phyloP scores from a whole-genome alignment of 2,113 vertebrate species.

The Brachyistius frenatus region DNA sequence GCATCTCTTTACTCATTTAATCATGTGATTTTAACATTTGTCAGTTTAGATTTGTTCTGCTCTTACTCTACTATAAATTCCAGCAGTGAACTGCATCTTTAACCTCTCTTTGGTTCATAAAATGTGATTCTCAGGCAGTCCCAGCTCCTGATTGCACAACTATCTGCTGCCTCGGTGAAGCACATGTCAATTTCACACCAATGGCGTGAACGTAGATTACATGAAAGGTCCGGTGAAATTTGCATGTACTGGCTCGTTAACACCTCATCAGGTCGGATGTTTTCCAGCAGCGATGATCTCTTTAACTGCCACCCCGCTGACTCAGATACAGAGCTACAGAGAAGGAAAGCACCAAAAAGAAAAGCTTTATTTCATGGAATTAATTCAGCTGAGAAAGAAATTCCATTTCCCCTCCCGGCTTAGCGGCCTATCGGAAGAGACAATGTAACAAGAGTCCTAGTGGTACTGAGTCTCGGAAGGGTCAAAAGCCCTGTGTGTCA shows the following conservation, averaged over 20 bases:
- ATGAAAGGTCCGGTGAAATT: not conserved
- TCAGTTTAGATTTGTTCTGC: not conserved
- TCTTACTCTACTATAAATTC: not conserved
- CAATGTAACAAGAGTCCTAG: conserved; percentile 57
- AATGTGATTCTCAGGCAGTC: not conserved
- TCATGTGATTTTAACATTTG: conserved; percentile 10
- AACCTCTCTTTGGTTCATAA: conserved; percentile 9
- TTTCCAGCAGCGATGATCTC: not conserved
- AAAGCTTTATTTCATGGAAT: conserved; percentile 49
- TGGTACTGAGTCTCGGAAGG: conserved; percentile 50
- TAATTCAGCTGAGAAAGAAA: conserved; percentile 45
- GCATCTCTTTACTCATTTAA: not conserved
- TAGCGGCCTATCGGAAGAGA: conserved; percentile 45
- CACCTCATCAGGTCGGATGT: conserved; percentile 1
- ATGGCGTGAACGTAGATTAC: not conserved
- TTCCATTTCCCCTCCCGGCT: conserved; percentile 41
- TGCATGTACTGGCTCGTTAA: not conserved
- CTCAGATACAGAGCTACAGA: not conserved
- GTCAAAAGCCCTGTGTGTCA: conserved; percentile 67
- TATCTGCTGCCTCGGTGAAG: not conserved
- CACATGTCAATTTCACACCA: conserved; percentile 29
- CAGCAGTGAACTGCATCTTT: conserved; percentile 2
- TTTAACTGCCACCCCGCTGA: not conserved
- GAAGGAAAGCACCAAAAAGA: conserved; percentile 10
- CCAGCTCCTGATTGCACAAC: conserved; percentile 6